Conservation (phyloP, 1,140 invertebrate genomes). For the Bemisia tabaci region DNA sequence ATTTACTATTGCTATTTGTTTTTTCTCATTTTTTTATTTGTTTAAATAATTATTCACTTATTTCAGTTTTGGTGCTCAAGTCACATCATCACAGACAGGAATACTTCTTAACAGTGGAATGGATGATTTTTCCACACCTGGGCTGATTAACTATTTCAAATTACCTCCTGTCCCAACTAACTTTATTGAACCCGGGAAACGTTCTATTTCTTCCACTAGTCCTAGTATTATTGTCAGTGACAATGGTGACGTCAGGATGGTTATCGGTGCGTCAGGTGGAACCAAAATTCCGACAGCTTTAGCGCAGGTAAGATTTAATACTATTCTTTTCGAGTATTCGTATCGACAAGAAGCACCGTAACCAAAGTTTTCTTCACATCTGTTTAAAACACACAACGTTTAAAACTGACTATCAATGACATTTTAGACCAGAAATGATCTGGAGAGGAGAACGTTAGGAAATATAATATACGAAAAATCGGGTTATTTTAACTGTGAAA, state of each 20-base stretch:
- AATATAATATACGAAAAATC: too few relatives aligned
- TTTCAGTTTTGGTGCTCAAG: slow-evolving; percentile 57
- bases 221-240: slow-evolving; percentile 61
- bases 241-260: slow-evolving; percentile 46
- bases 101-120: slow-evolving; percentile 91
- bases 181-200: slow-evolving; percentile 59
- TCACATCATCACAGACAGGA: slow-evolving; percentile 58
- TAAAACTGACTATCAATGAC: too few relatives aligned
- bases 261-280: slow-evolving; percentile 77
- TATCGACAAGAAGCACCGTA: too few relatives aligned
- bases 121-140: slow-evolving; percentile 86
- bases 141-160: slow-evolving; percentile 60
- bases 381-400: too few relatives aligned
- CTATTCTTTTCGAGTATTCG: slow-evolving; percentile 22
- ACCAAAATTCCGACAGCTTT: slow-evolving; percentile 74
- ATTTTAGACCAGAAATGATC: too few relatives aligned
- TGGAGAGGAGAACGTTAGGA: too few relatives aligned
- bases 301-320: slow-evolving; percentile 45
- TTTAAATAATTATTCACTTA: too few relatives aligned
- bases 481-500: too few relatives aligned
- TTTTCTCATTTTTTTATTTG: too few relatives aligned
- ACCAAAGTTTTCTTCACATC: too few relatives aligned
- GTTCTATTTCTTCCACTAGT: slow-evolving; percentile 81
- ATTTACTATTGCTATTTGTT: too few relatives aligned
- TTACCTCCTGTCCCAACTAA: slow-evolving; percentile 68